These are phyloP conservation scores for Scaptomyza reducta DNA, from an alignment of 2,888 invertebrate species.

Conservation along the genomic window DNA sequence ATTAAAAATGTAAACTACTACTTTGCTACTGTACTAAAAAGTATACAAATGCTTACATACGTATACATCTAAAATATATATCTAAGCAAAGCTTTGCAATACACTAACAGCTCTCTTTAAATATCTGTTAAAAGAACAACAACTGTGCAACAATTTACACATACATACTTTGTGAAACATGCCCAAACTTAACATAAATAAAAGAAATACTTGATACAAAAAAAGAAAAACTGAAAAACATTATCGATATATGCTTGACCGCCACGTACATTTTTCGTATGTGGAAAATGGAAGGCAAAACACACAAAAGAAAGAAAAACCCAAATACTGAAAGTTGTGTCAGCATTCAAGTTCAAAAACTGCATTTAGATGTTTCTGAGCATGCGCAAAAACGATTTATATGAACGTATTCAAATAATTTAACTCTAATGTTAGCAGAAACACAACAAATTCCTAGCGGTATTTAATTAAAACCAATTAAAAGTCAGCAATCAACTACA, in stretches of 20 bases:
- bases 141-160: constrained; percentile 53
- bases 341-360: constrained; percentile 73
- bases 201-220: constrained; percentile 11
- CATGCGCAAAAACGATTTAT: constrained; percentile 78
- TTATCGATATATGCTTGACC: constrained; percentile 39
- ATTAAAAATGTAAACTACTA: constrained; percentile 13
- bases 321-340: constrained; percentile 47
- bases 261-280: constrained; percentile 26
- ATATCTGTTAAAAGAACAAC: constrained; percentile 38
- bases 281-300: constrained; percentile 11
- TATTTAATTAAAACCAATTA: constrained; percentile 36
- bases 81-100: constrained; percentile 26
- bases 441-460: constrained; percentile 45
- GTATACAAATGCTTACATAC: constrained; percentile 37
- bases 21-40: constrained; percentile 29
- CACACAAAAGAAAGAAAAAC: neutral
- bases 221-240: constrained; percentile 14
- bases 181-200: constrained; percentile 15
- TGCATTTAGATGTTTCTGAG: constrained; percentile 81
- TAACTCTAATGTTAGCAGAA: constrained; percentile 44
- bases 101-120: constrained; percentile 30
- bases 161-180: constrained; percentile 20
- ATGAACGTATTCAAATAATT: constrained; percentile 47
- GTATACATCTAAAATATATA: constrained; percentile 8
- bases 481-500: constrained; percentile 33